Base-by-base conservation (phyloP, 2,113 vertebrate species). In the Phalacrocorax aristotelis region DNA sequence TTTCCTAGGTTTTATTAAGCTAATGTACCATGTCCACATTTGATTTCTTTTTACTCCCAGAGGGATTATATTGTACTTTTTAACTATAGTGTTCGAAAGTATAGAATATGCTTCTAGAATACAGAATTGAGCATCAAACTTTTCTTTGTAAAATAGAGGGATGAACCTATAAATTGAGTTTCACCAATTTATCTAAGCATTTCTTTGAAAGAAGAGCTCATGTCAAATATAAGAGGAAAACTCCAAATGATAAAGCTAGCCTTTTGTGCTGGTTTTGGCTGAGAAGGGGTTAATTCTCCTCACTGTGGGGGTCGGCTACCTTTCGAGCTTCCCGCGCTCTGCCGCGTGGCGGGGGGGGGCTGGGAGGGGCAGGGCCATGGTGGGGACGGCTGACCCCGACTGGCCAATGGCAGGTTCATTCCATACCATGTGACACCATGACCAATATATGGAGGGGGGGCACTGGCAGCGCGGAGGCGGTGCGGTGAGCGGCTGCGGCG, bases 11-110 rank as follows among this genome's bases (percentile, higher is more conserved):
- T 96, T 95, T 97, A 86, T 94, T 96, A 92, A 90, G 34, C 71
- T 97, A 96, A 96, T 93, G 93, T 86, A 90, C 85, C 85, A n/a
- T 94, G 92, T 68, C 87, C 64, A 52, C 70, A 70, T 86, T 93
- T 89, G 87, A 95, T 96, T 95, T 95, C 76, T 86, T 88, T 83
- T 85, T 77, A 48, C 52, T 96, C 38, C 83, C 32, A 42, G 69
- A 80, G 66, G 79, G 55, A 78, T 80, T 83, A 51, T 86, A 51
- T 70, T 90, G 79, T 66, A 93, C 46, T 85, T 95, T 87, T 80
- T 71, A 92, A 72, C 60, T 81, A 34, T 75, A 17, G 51, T 96
- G 44, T 79, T 93, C 90, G 51, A 58, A 96, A 94, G 38, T 40
- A 64, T 66, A 78, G 54, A 70, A 92, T 77, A 42, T 71, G 29